Evolutionary conservation across 2,888 invertebrate species (phyloP).

Genomic region (Perizoma flavofasciatum): DNA sequence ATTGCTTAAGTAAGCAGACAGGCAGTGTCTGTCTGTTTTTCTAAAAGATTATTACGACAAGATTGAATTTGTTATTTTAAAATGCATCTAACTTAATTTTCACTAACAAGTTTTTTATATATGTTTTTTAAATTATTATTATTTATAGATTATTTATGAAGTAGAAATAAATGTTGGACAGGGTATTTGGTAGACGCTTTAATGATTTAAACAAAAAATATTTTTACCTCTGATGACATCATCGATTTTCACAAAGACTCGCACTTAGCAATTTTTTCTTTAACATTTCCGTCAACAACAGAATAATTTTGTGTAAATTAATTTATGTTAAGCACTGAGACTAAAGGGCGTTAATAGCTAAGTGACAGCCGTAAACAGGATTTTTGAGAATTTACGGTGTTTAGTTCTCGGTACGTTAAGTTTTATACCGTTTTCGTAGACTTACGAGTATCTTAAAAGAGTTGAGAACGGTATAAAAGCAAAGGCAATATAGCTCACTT

Average conservation of each 20-base stretch:
- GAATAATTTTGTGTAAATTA: conserved; percentile 79
- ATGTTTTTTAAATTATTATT: too few species aligned
- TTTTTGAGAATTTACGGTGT: conserved; percentile 59
- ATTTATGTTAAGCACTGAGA: conserved; percentile 79
- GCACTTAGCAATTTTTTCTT: conserved; percentile 45
- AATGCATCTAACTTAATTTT: too few species aligned
- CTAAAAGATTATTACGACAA: too few species aligned
- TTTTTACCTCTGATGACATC: too few species aligned
- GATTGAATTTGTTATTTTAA: too few species aligned
- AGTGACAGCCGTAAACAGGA: conserved; percentile 59
- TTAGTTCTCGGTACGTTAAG: conserved; percentile 65
- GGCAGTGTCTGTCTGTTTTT: neutral
- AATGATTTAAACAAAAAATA: too few species aligned
- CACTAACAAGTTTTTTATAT: too few species aligned
- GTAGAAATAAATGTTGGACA: too few species aligned
- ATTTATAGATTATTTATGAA: too few species aligned
- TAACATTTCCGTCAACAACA: conserved; percentile 68
- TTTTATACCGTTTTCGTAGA: conserved; percentile 58
- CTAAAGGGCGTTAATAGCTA: conserved; percentile 52
- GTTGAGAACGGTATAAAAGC: conserved; percentile 32
- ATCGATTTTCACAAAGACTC: neutral
- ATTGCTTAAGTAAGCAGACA: too few species aligned
- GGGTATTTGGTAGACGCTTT: too few species aligned
- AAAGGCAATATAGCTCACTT: neutral
- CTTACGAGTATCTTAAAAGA: conserved; percentile 50